Percentiles rank a stretch among this genome's conserved stretches.
Conservation (phyloP, 2,888 invertebrate species). For the Oxystoma pomonae region DNA sequence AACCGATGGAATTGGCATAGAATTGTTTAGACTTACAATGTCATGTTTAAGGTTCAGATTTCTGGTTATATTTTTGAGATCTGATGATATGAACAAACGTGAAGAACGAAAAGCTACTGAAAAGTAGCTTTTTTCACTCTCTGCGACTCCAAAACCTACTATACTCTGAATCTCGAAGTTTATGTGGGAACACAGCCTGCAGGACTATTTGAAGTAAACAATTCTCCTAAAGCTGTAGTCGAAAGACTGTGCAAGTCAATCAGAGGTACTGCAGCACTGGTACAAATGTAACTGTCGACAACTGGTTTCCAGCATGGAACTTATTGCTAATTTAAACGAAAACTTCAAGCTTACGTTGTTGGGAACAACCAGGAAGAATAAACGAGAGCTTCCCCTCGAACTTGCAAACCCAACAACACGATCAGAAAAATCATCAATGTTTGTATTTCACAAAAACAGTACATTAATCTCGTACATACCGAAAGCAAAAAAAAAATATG, state of each 20-base stretch:
- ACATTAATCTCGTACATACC: neutral
- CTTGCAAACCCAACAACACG: conserved; percentile 1
- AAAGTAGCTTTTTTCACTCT: conserved; percentile 27
- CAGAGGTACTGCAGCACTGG: conserved; percentile 15
- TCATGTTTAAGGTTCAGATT: conserved; percentile 29
- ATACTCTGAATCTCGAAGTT: conserved; percentile 29
- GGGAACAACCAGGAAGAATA: conserved; percentile 28
- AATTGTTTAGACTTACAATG: conserved; percentile 34
- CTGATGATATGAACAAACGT: conserved; percentile 25
- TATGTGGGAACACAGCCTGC: conserved; percentile 28
- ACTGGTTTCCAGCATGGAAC: conserved; percentile 16
- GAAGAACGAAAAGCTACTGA: conserved; percentile 24
- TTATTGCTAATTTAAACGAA: conserved; percentile 7
- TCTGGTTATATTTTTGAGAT: conserved; percentile 26
- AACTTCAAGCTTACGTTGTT: conserved; percentile 21
- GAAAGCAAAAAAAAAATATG: conserved; percentile 20
- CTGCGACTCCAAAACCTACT: conserved; percentile 27
- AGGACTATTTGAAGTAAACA: conserved; percentile 19
- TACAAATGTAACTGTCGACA: conserved; percentile 25
- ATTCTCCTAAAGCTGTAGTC: conserved; percentile 21
- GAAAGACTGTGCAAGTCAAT: conserved; percentile 10
- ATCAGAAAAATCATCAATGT: conserved; percentile 12
- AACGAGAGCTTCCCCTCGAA: conserved; percentile 15
- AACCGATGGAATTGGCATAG: conserved; percentile 29
- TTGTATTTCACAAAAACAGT: conserved; percentile 10